Percentiles rank a stretch among this genome's conserved stretches.
Evolutionary conservation across 2,113 vertebrate genomes (phyloP).

Genomic region (Melanerpes aurifrons): DNA sequence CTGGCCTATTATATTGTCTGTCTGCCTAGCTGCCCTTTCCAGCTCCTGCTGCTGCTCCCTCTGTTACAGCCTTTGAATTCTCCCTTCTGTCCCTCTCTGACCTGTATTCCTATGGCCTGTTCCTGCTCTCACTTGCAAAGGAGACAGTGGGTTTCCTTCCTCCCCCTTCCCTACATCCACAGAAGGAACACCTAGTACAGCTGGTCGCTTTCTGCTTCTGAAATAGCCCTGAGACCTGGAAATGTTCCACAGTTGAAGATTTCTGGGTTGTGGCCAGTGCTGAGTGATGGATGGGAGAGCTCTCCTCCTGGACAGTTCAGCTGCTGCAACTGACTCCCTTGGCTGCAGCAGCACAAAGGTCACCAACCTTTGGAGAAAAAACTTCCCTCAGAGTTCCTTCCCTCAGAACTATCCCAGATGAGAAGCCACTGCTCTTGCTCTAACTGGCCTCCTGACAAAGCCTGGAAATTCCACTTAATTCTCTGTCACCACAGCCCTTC

Average conservation of each 20-base stretch:
- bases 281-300: background rate
- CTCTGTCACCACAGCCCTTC: background rate
- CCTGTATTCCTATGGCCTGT: background rate
- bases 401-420: background rate
- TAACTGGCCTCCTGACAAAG: background rate
- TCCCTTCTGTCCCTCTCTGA: background rate
- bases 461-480: background rate
- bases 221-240: background rate
- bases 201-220: background rate
- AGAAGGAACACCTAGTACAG: slow-evolving; percentile 43
- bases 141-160: background rate
- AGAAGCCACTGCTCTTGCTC: background rate
- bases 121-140: background rate
- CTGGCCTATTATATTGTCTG: background rate
- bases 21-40: background rate
- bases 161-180: background rate
- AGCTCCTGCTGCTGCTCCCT: background rate
- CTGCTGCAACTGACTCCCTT: background rate
- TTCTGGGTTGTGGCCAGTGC: background rate
- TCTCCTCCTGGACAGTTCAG: background rate
- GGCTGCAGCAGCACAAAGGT: background rate
- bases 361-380: background rate
- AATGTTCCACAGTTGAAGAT: background rate
- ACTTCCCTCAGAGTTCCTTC: background rate
- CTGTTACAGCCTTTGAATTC: background rate